Evolutionary conservation across 1,140 invertebrate species (phyloP).

Genomic region (Fopius arisanus): DNA sequence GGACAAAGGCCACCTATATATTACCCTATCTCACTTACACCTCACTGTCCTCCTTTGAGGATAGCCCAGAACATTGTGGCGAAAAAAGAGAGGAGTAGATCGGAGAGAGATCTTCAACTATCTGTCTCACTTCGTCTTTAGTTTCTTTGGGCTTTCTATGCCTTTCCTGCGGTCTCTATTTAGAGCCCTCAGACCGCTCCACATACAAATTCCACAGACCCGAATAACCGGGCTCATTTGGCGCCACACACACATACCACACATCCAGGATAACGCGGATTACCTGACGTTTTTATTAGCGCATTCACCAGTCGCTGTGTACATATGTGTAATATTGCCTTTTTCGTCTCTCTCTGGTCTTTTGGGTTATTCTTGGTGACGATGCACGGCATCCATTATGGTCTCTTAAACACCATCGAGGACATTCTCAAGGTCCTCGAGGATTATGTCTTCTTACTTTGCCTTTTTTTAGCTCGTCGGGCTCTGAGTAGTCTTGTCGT

Average conservation of each 20-base stretch:
- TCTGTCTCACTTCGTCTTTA: conserved; percentile 1
- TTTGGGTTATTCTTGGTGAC: background rate
- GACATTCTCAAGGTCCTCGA: background rate
- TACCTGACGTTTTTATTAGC: conserved; percentile 34
- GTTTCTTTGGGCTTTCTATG: background rate
- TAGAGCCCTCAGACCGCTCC: background rate
- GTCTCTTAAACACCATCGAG: background rate
- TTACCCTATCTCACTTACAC: conserved; percentile 33
- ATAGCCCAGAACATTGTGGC: background rate
- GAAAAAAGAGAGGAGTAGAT: background rate
- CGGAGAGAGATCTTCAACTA: background rate
- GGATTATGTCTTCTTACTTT: conserved; percentile 4
- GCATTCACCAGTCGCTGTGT: conserved; percentile 9
- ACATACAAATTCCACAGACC: conserved; percentile 26
- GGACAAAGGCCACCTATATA: conserved; percentile 48
- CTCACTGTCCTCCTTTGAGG: conserved; percentile 17
- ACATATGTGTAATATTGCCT: background rate
- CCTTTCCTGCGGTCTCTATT: conserved; percentile 20
- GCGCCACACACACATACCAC: conserved; percentile 5
- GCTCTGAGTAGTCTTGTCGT: background rate
- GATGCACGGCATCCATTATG: background rate
- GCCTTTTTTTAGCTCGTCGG: background rate
- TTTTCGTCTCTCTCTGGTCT: background rate
- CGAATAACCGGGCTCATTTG: conserved; percentile 5
- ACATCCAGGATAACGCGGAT: background rate